A percentile compares a stretch with the other conserved stretches of the same genome.
Evolutionary conservation across 2,888 invertebrate species (phyloP).

Genomic region (Boloria selene): DNA sequence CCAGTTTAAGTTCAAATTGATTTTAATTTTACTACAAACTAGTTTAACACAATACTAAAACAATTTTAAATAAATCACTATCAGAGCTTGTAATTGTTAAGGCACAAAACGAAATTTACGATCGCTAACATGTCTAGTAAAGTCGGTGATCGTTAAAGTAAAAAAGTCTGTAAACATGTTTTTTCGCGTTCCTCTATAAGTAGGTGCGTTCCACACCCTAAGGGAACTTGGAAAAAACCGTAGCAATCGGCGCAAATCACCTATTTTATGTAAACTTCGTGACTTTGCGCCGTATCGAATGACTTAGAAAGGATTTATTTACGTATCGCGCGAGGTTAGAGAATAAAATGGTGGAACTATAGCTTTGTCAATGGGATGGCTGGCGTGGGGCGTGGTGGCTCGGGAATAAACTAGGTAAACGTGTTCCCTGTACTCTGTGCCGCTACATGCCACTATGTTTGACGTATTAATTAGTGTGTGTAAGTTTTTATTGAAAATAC

Average conservation of each 20-base stretch:
- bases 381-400: conserved; percentile 50
- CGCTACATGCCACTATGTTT: conserved; percentile 8
- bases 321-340: conserved; percentile 54
- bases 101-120: conserved; percentile 69
- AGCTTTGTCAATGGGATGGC: conserved; percentile 63
- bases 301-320: conserved; percentile 80
- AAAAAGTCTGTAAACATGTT: conserved; percentile 77
- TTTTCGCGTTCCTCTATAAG: conserved; percentile 61
- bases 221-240: conserved; percentile 63
- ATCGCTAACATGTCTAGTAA: conserved; percentile 52
- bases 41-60: conserved; percentile 35
- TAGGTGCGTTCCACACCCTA: conserved; percentile 58
- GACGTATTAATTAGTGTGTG: background rate
- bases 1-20: too few relatives aligned
- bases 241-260: conserved; percentile 76
- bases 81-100: conserved; percentile 55
- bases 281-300: conserved; percentile 79
- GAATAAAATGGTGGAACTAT: conserved; percentile 50
- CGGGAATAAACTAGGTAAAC: conserved; percentile 62
- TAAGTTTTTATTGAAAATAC: too few relatives aligned
- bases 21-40: background rate
- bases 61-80: conserved; percentile 58
- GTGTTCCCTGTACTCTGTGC: conserved; percentile 35
- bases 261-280: conserved; percentile 82
- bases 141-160: conserved; percentile 53